These are phyloP conservation scores for Xiphophorus maculatus DNA, from an alignment of 2,113 vertebrate species.

Conservation along the genomic window DNA sequence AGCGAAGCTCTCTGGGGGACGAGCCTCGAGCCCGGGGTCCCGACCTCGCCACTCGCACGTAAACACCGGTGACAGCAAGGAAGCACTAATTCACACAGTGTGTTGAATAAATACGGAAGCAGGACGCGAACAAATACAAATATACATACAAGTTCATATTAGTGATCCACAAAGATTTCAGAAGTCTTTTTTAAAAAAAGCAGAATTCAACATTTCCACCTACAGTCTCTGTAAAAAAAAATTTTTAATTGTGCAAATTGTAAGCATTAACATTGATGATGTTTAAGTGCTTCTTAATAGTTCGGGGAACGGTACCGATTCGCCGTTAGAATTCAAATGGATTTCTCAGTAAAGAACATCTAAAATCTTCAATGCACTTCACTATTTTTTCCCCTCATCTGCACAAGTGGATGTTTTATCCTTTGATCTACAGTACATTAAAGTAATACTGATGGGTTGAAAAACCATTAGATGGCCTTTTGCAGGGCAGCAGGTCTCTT, in stretches of 20 bases:
- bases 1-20: constrained; percentile 62
- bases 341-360: constrained; percentile 52
- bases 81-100: constrained; percentile 26
- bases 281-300: constrained; percentile 59
- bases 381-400: constrained; percentile 29
- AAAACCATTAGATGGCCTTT: constrained; percentile 77
- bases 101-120: constrained; percentile 31
- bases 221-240: not conserved
- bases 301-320: constrained; percentile 37
- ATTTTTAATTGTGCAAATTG: not conserved
- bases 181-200: too few relatives aligned
- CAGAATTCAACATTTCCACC: not conserved
- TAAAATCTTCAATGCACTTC: constrained; percentile 50
- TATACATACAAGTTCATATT: not conserved
- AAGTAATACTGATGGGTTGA: constrained; percentile 71
- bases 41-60: constrained; percentile 63
- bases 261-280: constrained; percentile 6
- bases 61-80: constrained; percentile 56
- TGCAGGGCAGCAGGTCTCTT: constrained; percentile 68
- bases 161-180: not conserved
- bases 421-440: constrained; percentile 74
- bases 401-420: constrained; percentile 68
- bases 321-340: constrained; percentile 50
- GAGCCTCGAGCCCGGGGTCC: constrained; percentile 64
- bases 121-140: constrained; percentile 9